Conservation (phyloP, 2,888 invertebrate species). For the Luperina nickerlii region DNA sequence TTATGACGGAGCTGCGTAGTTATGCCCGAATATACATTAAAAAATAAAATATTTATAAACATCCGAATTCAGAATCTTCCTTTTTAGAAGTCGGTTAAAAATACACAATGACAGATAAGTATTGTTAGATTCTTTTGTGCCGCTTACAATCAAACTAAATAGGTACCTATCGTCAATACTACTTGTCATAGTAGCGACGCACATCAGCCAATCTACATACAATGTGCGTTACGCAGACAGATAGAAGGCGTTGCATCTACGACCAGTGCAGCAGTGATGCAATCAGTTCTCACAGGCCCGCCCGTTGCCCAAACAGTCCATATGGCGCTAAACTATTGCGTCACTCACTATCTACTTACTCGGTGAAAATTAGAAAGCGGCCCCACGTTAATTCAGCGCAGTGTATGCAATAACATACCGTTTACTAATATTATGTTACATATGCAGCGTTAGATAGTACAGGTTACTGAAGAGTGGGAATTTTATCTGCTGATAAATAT, state of each 20-base stretch:
- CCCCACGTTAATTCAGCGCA: conserved; percentile 72
- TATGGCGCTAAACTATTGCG: conserved; percentile 76
- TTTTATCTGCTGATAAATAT: conserved; percentile 3
- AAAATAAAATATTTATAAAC: too few relatives aligned
- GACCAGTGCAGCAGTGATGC: conserved; percentile 67
- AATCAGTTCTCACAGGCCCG: conserved; percentile 73
- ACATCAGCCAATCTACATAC: conserved; percentile 40
- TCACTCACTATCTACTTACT: conserved; percentile 74
- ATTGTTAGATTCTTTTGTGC: conserved; percentile 3
- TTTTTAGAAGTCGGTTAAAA: neutral
- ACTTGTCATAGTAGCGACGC: conserved; percentile 22
- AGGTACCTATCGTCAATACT: conserved; percentile 25
- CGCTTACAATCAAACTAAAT: conserved; percentile 7
- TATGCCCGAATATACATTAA: too few relatives aligned
- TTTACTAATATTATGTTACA: conserved; percentile 62
- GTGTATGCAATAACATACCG: conserved; percentile 70
- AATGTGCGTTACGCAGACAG: conserved; percentile 34
- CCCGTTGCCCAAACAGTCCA: conserved; percentile 74
- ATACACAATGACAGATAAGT: neutral
- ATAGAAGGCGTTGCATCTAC: conserved; percentile 57
- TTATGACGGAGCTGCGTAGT: too few relatives aligned
- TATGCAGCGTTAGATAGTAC: conserved; percentile 20
- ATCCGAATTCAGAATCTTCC: too few relatives aligned
- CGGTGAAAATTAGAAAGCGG: conserved; percentile 85
- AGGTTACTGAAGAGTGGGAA: neutral